These are phyloP conservation scores for Craseonycteris thonglongyai DNA, from an alignment of 2,113 vertebrate genomes.

Conservation along the genomic window DNA sequence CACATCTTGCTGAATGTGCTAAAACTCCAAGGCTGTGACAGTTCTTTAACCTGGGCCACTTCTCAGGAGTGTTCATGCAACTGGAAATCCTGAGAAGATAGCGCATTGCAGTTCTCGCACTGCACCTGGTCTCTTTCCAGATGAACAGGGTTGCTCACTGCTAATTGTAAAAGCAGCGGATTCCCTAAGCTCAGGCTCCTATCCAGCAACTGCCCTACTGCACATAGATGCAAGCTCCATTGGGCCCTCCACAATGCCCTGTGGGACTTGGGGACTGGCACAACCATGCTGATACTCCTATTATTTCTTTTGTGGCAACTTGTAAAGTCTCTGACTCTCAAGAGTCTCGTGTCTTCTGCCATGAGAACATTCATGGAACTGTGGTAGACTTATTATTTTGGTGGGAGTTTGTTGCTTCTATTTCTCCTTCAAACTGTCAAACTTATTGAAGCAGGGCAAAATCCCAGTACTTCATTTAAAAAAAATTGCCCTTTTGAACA, in stretches of 20 bases:
- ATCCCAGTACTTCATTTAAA: background rate
- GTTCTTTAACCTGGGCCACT: background rate
- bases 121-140: background rate
- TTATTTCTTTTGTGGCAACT: background rate
- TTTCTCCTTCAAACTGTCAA: background rate
- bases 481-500: background rate
- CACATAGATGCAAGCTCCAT: background rate
- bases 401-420: background rate
- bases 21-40: background rate
- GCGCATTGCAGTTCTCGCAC: background rate
- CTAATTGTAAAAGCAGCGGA: background rate
- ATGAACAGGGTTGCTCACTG: background rate
- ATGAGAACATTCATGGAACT: background rate
- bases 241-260: background rate
- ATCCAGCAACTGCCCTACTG: background rate
- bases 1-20: background rate
- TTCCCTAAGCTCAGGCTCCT: background rate
- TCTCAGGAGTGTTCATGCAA: background rate
- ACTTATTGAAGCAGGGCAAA: background rate
- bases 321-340: background rate
- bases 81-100: background rate
- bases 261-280: background rate
- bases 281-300: background rate
- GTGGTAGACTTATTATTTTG: background rate
- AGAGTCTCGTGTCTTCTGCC: background rate